phyloP scores from a whole-genome alignment of 2,888 invertebrate species.

The Rhamphomyia laevipes region DNA sequence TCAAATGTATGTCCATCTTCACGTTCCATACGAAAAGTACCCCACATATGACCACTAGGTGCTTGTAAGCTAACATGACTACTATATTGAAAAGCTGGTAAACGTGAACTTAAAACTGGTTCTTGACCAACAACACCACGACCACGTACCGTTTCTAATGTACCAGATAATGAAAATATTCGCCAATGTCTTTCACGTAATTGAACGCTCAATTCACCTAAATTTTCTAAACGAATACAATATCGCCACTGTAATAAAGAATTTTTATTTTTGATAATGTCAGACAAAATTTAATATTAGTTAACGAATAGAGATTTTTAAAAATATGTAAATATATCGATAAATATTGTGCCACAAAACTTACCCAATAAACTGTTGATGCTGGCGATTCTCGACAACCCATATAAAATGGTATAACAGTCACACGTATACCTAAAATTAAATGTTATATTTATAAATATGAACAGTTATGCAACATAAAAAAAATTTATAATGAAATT shows the following conservation, averaged over 20 bases:
- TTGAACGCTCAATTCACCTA: conserved; percentile 80
- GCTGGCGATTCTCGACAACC: conserved; percentile 86
- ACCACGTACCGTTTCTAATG: conserved; percentile 87
- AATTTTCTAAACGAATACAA: conserved; percentile 91
- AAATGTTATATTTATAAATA: no score
- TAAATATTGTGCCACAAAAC: not conserved
- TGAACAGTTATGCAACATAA: no score
- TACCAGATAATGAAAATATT: conserved; percentile 88
- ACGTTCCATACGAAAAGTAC: conserved; percentile 93
- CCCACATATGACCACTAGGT: conserved; percentile 80
- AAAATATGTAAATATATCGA: conserved; percentile 9
- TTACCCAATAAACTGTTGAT: conserved; percentile 73
- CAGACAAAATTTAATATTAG: not conserved
- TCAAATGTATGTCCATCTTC: conserved; percentile 96
- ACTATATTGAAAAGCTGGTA: conserved; percentile 96
- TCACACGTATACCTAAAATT: conserved; percentile 58
- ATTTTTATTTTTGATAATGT: not conserved
- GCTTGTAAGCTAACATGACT: conserved; percentile 95
- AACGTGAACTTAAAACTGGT: conserved; percentile 72
- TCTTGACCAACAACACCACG: conserved; percentile 96
- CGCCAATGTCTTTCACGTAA: conserved; percentile 96
- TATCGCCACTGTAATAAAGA: conserved; percentile 73
- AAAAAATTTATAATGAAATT: no score
- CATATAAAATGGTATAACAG: conserved; percentile 98
- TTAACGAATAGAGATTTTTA: conserved; percentile 10